Evolutionary conservation across 2,888 invertebrate genomes (phyloP).

Genomic region (Oscheius sp.): DNA sequence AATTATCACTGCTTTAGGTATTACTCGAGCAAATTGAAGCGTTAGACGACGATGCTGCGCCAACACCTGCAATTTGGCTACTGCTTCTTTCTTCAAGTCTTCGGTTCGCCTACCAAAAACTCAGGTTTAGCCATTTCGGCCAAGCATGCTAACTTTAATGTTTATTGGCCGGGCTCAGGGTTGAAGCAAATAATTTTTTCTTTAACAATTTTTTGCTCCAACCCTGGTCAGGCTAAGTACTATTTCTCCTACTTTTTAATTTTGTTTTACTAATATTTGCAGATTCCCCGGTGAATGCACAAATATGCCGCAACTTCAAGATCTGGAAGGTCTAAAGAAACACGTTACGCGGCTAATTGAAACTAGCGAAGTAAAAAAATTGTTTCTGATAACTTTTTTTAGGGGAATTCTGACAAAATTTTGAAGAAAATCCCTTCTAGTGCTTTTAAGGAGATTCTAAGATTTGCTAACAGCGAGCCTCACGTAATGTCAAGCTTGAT

Average conservation of each 20-base stretch:
- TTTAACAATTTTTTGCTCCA: not conserved
- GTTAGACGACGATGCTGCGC: not conserved
- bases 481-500: conserved; percentile 92
- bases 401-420: conserved; percentile 1
- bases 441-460: conserved; percentile 41
- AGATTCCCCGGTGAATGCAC: conserved; percentile 63
- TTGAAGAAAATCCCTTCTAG: conserved; percentile 15
- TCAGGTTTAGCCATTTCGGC: conserved; percentile 22
- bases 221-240: not conserved
- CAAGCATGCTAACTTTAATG: not conserved
- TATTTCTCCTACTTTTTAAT: not conserved
- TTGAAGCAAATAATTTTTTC: not conserved
- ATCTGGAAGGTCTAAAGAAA: conserved; percentile 52
- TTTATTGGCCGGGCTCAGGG: not conserved
- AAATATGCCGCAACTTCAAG: conserved; percentile 57
- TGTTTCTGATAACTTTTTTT: not conserved
- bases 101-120: conserved; percentile 84
- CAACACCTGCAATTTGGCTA: conserved; percentile 76
- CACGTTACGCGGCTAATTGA: conserved; percentile 44
- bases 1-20: too few species aligned
- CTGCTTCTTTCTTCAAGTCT: conserved; percentile 89
- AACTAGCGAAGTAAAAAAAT: conserved; percentile 29
- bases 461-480: conserved; percentile 76
- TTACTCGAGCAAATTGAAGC: not conserved
- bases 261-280: not conserved